Base-by-base conservation (phyloP, 2,113 vertebrate genomes). In the Rhinichthys klamathensis region DNA sequence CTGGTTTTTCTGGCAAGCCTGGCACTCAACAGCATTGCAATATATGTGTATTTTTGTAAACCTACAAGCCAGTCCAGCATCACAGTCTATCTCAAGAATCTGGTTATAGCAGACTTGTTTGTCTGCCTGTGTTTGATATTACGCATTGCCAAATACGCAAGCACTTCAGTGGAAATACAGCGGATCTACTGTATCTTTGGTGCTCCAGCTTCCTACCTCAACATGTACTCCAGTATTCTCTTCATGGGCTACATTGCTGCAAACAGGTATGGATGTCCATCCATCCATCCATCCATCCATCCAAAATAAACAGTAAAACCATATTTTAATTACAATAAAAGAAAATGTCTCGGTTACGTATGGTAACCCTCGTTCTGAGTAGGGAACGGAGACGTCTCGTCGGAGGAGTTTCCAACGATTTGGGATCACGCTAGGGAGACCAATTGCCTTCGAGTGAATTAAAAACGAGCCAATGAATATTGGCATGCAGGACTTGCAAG, bases 181-280 rank as follows among this genome's bases (percentile, higher is more conserved):
- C 18, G 10, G 1, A 23, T 89, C 70, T 94, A 94, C 92, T 94
- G 94, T 88, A 88, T 41, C 76, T 91, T 93, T 1, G 92, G 92
- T 0, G 90, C 92, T 2, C 60, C 91, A 0, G 83, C 89, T 69
- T 93, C 94, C 74, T 95, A 95, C 67, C 92, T 95, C 32, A 95
- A 95, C 91, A 94, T 94, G 93, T 95, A 95, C 18, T 91, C 92
- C 88, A 95, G 94, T 92, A 94, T 95, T 87, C 85, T 94, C 83
- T 94, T 95, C 92, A 94, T 95, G 93, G 93, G 92, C 0, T 93
- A 92, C 91, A 91, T 95, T 18, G 94, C 94, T 0, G 92, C 88
- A 1, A 92, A 94, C 91, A 93, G 94, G 94, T 94, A 89, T 67
- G 23, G 10, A 58, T 61, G 21, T n/a, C 13, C 38, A 9, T 41